phyloP scores from a whole-genome alignment of 2,888 invertebrate species.

The Baccha elongata region DNA sequence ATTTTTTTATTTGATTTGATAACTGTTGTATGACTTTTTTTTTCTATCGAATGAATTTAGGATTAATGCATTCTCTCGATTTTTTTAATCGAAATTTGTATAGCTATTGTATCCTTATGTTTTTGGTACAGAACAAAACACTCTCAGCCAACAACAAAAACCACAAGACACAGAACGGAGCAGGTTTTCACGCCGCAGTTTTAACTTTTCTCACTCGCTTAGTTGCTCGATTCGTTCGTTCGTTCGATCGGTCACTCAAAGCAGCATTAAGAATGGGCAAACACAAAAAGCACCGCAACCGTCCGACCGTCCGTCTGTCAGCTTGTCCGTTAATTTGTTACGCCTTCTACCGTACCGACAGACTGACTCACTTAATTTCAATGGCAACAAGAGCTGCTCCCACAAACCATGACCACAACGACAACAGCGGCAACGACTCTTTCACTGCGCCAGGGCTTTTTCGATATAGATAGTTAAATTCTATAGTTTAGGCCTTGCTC shows the following conservation, averaged over 20 bases:
- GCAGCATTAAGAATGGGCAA: not conserved
- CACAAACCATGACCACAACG: constrained; percentile 30
- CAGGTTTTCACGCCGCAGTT: constrained; percentile 29
- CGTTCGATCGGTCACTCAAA: constrained; percentile 52
- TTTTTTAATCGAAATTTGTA: not conserved
- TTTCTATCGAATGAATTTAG: not conserved
- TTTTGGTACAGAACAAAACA: constrained; percentile 29
- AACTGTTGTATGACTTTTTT: not conserved
- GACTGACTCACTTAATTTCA: constrained; percentile 33
- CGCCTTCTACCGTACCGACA: constrained; percentile 22
- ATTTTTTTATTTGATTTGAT: not conserved
- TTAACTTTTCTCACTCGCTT: constrained; percentile 35
- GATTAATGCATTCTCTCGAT: not conserved
- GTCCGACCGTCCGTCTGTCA: constrained; percentile 18
- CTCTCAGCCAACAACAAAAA: constrained; percentile 36
- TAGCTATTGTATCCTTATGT: not conserved
- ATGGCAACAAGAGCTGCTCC: constrained; percentile 29
- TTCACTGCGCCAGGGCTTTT: constrained; percentile 35
- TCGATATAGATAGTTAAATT: constrained; percentile 11
- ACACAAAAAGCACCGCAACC: constrained; percentile 27
- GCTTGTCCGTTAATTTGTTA: constrained; percentile 14
- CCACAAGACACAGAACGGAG: constrained; percentile 43
- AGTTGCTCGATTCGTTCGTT: too few species aligned
- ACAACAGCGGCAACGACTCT: constrained; percentile 16
- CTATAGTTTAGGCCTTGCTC: constrained; percentile 13